phyloP scores from a whole-genome alignment of 2,888 invertebrate genomes.

The Sympetrum striolatum region DNA sequence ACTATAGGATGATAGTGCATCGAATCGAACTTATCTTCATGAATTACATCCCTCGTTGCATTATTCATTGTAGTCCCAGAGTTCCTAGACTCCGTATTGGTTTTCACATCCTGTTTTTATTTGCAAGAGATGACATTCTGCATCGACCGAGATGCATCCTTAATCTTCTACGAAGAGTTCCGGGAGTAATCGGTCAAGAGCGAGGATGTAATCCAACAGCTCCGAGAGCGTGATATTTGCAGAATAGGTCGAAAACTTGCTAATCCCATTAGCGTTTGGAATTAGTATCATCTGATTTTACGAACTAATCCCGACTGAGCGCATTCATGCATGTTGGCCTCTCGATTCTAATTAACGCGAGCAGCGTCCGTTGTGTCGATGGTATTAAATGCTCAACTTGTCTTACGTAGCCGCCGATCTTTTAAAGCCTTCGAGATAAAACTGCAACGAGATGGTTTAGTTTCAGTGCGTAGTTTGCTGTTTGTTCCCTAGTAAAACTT shows the following conservation, averaged over 20 bases:
- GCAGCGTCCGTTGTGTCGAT: not conserved
- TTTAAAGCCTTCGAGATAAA: too few species aligned
- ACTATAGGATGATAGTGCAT: too few species aligned
- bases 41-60: too few species aligned
- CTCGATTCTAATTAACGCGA: not conserved
- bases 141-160: not conserved
- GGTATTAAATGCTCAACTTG: not conserved
- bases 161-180: not conserved
- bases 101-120: too few species aligned
- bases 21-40: too few species aligned
- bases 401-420: not conserved
- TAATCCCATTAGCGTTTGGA: not conserved
- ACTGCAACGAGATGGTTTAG: too few species aligned
- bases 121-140: too few species aligned
- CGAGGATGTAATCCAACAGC: not conserved
- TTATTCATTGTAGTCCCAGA: too few species aligned
- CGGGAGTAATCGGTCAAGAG: not conserved
- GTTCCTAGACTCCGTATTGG: too few species aligned
- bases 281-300: not conserved
- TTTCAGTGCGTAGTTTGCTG: too few species aligned
- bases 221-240: not conserved
- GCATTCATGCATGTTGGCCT: not conserved
- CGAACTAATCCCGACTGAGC: not conserved
- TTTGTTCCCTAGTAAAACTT: too few species aligned
- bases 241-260: not conserved